Conservation (phyloP, 2,797 vertebrate genomes). For the Arctocebus calabarensis region DNA sequence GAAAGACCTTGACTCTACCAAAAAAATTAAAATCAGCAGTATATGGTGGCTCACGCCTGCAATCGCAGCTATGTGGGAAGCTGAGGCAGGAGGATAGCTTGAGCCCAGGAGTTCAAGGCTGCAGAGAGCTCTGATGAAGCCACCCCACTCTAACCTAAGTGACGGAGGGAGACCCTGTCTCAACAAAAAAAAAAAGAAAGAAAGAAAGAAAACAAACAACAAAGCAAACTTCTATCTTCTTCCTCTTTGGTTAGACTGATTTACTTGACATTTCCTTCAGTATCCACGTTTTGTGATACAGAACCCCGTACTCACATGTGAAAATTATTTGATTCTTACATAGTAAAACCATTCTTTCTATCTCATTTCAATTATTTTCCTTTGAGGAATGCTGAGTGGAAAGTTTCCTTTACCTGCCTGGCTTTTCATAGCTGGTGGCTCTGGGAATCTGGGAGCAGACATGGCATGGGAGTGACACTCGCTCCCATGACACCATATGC, state of each 20-base stretch:
- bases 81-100: neutral
- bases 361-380: slow-evolving; percentile 66
- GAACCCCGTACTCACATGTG: slow-evolving; percentile 58
- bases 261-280: neutral
- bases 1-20: no score
- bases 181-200: neutral
- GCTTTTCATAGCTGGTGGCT: neutral
- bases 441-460: neutral
- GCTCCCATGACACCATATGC: no score
- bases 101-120: neutral
- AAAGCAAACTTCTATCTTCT: neutral
- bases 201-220: neutral
- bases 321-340: slow-evolving; percentile 24
- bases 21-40: no score
- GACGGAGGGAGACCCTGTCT: neutral
- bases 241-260: neutral
- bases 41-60: no score
- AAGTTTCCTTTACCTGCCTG: neutral
- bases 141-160: neutral
- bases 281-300: neutral
- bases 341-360: slow-evolving; percentile 1
- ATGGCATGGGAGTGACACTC: neutral
- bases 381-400: slow-evolving; percentile 38
- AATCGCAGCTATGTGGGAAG: no score
- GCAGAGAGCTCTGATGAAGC: neutral